Base-by-base conservation (phyloP, 2,888 invertebrate genomes). In the Nasonovia ribisnigri region DNA sequence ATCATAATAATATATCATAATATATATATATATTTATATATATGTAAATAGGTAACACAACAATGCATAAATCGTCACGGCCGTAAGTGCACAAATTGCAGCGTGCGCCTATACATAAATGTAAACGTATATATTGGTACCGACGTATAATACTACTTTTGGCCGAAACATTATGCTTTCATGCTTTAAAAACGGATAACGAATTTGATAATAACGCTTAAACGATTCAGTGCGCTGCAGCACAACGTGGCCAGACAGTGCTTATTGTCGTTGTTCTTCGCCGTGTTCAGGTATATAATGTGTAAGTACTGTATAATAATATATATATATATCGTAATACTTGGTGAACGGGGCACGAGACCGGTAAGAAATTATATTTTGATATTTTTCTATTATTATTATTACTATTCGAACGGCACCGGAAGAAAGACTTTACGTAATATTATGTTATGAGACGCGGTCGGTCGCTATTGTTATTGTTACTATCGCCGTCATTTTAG, bases 171-270 rank as follows among this genome's bases (percentile, higher is more conserved):
- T n/a, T n/a, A n/a, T 36, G 77, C 77, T 77, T 77, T 36, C 36
- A 36, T 42, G 77, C 77, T 36, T 77, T 77, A 36, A 77, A 42
- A 77, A 8, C 77, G 77, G 77, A 77, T 77, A 36, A 77, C 36
- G 20, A 77, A 77, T 77, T 77, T 77, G 20, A 77, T 77, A 77
- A 77, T 36, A 77, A 36, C 36, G 36, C 77, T 20, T 26, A 77
- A 77, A 77, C 77, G 77, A 77, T 77, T 77, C 77, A 77, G 77
- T 77, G 36, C 77, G 77, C 77, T 77, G 36, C 77, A 77, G 77
- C 36, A 36, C 36, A 11, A 3, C 13, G 36, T 77, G 77, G 6
- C 16, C 77, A 20, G 77, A 36, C 36, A 67, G 67, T 77, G 36
- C 8, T 16, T 6, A 20, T 20, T 8, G 36, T 36, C 77, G 77